Conservation (phyloP, 2,888 invertebrate genomes). For the Gasteruption jaculator region DNA sequence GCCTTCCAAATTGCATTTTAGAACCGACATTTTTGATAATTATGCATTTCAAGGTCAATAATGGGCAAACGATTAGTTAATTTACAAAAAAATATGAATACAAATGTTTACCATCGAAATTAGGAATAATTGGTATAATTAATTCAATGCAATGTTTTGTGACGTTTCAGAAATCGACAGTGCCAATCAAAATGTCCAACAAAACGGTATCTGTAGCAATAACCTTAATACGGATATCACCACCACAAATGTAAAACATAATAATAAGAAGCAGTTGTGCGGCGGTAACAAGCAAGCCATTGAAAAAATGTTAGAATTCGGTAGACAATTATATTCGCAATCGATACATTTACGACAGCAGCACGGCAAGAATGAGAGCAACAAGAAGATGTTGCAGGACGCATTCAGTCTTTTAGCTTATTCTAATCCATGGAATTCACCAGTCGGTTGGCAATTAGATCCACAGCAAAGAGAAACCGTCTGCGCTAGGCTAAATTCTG, state of each 20-base stretch:
- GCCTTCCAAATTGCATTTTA: no score
- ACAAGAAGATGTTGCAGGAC: constrained; percentile 92
- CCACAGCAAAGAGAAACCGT: constrained; percentile 92
- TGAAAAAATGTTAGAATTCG: constrained; percentile 91
- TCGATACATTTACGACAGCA: constrained; percentile 80
- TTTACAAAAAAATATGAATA: no score
- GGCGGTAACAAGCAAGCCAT: constrained; percentile 77
- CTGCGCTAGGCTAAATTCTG: constrained; percentile 94
- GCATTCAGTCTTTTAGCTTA: constrained; percentile 97
- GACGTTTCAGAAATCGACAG: constrained; percentile 54
- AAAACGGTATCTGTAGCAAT: constrained; percentile 32
- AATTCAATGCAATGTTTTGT: constrained; percentile 15
- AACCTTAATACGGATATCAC: constrained; percentile 29
- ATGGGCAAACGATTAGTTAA: no score
- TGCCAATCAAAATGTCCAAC: constrained; percentile 38
- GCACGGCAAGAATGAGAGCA: constrained; percentile 73
- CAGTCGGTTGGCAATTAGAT: constrained; percentile 93
- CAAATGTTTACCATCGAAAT: no score
- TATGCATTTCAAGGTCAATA: constrained; percentile 3
- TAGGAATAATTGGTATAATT: constrained; percentile 6
- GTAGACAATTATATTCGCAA: constrained; percentile 88
- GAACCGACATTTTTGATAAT: no score
- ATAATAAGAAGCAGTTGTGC: constrained; percentile 55
- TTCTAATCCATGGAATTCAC: constrained; percentile 96
- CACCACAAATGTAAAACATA: constrained; percentile 35